Evolutionary conservation across 2,888 invertebrate species (phyloP).

Genomic region (Drosophila kambysellisi): DNA sequence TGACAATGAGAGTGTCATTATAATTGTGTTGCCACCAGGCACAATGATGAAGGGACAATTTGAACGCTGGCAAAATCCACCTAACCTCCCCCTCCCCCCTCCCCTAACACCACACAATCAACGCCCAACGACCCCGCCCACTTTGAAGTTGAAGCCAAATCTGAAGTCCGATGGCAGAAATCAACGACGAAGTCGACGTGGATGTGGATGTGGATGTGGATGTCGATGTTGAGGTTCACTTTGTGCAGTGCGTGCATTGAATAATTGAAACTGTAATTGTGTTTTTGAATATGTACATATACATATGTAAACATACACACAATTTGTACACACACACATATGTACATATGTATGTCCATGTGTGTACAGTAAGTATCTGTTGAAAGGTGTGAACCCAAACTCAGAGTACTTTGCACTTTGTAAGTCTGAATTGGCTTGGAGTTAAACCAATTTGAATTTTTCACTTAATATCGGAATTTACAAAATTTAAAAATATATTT

Average conservation of each 20-base stretch:
- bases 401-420: neutral
- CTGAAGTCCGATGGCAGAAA: constrained; percentile 27
- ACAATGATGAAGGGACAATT: constrained; percentile 45
- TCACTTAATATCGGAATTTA: neutral
- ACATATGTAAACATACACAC: neutral
- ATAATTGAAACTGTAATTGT: constrained; percentile 67
- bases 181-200: neutral
- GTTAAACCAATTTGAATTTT: neutral
- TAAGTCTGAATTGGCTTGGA: neutral
- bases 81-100: neutral
- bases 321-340: neutral
- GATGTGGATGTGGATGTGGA: too few relatives aligned
- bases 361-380: neutral
- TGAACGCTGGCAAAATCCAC: neutral
- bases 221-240: constrained; percentile 9
- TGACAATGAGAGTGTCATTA: constrained; percentile 75
- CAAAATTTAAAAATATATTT: neutral
- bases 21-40: constrained; percentile 57
- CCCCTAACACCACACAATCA: too few relatives aligned
- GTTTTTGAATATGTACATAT: constrained; percentile 24
- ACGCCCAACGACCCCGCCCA: constrained; percentile 52
- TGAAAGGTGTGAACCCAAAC: neutral
- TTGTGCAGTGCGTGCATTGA: constrained; percentile 69
- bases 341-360: neutral
- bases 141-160: constrained; percentile 20